These are phyloP conservation scores for Tiliacea citrago DNA, from an alignment of 2,888 invertebrate genomes.

Conservation along the genomic window DNA sequence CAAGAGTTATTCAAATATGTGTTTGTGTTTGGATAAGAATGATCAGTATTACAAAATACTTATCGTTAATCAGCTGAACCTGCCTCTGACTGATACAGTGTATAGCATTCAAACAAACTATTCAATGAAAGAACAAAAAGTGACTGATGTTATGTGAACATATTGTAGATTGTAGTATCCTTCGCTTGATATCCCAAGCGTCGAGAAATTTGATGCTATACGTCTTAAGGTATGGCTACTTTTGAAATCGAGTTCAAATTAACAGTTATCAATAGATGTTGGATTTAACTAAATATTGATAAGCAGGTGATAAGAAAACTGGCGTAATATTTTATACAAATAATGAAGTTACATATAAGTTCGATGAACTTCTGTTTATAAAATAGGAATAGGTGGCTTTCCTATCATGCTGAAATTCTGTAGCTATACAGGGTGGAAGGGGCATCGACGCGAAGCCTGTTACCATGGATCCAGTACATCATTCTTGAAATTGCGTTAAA, in stretches of 20 bases:
- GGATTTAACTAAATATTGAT: slow-evolving; percentile 76
- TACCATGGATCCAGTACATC: too few relatives aligned
- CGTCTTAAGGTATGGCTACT: slow-evolving; percentile 1
- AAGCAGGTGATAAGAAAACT: slow-evolving; percentile 82
- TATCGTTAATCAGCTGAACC: slow-evolving; percentile 28
- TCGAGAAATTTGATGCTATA: slow-evolving; percentile 9
- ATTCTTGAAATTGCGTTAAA: too few relatives aligned
- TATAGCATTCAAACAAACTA: slow-evolving; percentile 64
- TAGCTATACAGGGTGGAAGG: too few relatives aligned
- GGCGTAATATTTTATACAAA: slow-evolving; percentile 67
- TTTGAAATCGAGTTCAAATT: slow-evolving; percentile 55
- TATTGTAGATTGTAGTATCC: slow-evolving; percentile 22
- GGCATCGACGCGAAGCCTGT: too few relatives aligned
- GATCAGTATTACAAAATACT: slow-evolving; percentile 45
- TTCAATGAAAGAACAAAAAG: slow-evolving; percentile 63
- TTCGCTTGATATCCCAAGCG: slow-evolving; percentile 20
- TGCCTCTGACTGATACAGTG: slow-evolving; percentile 47
- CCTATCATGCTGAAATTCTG: slow-evolving; percentile 53
- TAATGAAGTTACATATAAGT: slow-evolving; percentile 75
- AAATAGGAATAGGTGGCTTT: slow-evolving; percentile 81
- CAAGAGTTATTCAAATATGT: slow-evolving; percentile 11
- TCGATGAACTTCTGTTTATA: slow-evolving; percentile 87
- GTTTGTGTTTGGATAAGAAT: slow-evolving; percentile 42
- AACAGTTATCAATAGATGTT: slow-evolving; percentile 62
- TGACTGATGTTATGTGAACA: slow-evolving; percentile 60